Conservation (phyloP, 2,888 invertebrate species). For the Stramonita haemastoma region DNA sequence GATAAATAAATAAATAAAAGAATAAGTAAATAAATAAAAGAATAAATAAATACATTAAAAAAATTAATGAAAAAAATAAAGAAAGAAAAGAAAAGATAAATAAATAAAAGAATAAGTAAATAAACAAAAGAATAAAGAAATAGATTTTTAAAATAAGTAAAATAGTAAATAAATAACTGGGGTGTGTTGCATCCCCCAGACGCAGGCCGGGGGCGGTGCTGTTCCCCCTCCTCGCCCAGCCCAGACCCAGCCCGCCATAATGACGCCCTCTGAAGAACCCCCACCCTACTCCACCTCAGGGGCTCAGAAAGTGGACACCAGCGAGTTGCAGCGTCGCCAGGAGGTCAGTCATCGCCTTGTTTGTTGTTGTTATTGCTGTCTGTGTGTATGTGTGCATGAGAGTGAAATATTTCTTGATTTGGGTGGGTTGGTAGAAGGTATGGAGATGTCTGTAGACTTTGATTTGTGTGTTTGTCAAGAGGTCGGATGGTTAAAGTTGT, state of each 20-base stretch:
- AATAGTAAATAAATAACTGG: no score
- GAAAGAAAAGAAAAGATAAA: no score
- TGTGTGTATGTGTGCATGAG: not conserved
- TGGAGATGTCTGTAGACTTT: not conserved
- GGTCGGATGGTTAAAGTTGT: no score
- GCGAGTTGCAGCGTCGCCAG: conserved; percentile 77
- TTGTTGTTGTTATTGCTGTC: not conserved
- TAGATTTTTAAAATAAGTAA: no score
- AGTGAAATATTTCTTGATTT: not conserved
- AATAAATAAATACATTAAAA: no score
- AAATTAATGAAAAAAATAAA: no score
- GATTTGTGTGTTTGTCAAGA: not conserved
- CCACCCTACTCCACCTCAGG: conserved; percentile 83
- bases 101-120: no score
- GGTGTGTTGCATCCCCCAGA: not conserved
- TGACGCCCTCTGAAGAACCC: conserved; percentile 83
- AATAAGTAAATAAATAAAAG: no score
- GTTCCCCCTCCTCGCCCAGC: conserved; percentile 77
- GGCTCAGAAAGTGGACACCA: conserved; percentile 81
- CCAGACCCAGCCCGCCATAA: conserved; percentile 85
- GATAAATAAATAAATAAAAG: no score
- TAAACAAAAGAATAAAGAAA: no score
- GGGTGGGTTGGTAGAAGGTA: not conserved
- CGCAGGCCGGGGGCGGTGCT: conserved; percentile 56
- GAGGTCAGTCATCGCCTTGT: conserved; percentile 67